A percentile compares a stretch with the other conserved stretches of the same genome.
These are phyloP conservation scores for Chaetogeoica ovagalla DNA, from an alignment of 2,888 invertebrate genomes.

Conservation along the genomic window DNA sequence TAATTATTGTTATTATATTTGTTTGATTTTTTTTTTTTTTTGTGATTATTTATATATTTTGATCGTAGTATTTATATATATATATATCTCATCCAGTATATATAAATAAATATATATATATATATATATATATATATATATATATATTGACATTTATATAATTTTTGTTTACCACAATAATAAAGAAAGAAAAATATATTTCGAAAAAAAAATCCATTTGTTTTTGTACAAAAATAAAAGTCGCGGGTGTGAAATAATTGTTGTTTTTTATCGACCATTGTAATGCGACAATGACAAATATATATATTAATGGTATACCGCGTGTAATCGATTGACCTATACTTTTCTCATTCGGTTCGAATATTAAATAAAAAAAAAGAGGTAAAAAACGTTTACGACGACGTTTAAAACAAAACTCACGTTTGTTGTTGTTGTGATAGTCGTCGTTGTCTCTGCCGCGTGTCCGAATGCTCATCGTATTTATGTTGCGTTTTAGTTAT, in stretches of 20 bases:
- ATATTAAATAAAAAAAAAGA: constrained; percentile 3
- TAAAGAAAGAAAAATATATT: not conserved
- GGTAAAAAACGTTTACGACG: not conserved
- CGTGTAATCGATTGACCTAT: constrained; percentile 41
- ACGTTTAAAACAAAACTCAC: not conserved
- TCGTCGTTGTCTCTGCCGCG: not conserved
- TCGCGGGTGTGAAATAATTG: constrained; percentile 5
- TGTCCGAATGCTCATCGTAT: no score
- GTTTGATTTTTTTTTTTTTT: constrained; percentile 19
- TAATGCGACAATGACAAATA: not conserved
- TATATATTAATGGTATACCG: not conserved
- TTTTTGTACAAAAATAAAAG: not conserved
- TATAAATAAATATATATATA: no score
- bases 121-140: no score
- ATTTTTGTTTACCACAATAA: constrained; percentile 16
- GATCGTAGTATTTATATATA: constrained; percentile 11
- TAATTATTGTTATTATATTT: constrained; percentile 45
- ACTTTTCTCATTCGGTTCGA: constrained; percentile 12
- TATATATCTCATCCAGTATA: not conserved
- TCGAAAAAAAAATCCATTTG: not conserved
- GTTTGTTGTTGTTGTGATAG: not conserved
- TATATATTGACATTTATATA: constrained; percentile 11
- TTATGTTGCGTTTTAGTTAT: not conserved
- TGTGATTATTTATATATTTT: constrained; percentile 37
- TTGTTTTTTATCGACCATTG: not conserved